Percentiles rank a stretch among this genome's conserved stretches.
Conservation (phyloP, 1,140 invertebrate species). For the Limonius californicus region DNA sequence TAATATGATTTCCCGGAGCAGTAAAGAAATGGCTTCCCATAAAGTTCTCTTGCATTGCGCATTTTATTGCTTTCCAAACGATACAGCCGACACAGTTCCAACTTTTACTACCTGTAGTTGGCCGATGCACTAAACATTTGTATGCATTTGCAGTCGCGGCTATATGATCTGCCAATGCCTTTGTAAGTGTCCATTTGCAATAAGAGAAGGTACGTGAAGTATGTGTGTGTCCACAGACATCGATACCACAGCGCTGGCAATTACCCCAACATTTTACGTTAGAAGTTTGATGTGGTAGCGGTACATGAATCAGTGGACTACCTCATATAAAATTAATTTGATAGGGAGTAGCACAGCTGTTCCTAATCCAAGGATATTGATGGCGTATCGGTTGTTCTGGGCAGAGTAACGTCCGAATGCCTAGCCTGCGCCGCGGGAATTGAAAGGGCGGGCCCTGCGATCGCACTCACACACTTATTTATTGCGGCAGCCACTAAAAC, state of each 20-base stretch:
- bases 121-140: too few species aligned
- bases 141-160: too few species aligned
- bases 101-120: too few species aligned
- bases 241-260: not conserved
- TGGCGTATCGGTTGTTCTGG: constrained; percentile 15
- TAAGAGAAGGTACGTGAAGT: too few species aligned
- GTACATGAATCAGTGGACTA: not conserved
- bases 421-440: constrained; percentile 8
- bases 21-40: too few species aligned
- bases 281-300: not conserved
- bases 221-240: too few species aligned
- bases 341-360: constrained; percentile 24
- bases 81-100: too few species aligned
- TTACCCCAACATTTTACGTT: not conserved
- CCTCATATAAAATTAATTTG: constrained; percentile 25
- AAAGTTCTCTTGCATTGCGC: too few species aligned
- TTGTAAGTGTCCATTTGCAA: too few species aligned
- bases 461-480: constrained; percentile 22
- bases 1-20: too few species aligned
- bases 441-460: constrained; percentile 22
- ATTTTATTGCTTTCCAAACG: too few species aligned
- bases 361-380: constrained; percentile 25
- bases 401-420: constrained; percentile 16
- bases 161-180: too few species aligned
- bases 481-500: constrained; percentile 22